Percentiles rank a stretch among this genome's conserved stretches.
phyloP scores from a whole-genome alignment of 1,140 invertebrate species.

The Acromyrmex echinatior region DNA sequence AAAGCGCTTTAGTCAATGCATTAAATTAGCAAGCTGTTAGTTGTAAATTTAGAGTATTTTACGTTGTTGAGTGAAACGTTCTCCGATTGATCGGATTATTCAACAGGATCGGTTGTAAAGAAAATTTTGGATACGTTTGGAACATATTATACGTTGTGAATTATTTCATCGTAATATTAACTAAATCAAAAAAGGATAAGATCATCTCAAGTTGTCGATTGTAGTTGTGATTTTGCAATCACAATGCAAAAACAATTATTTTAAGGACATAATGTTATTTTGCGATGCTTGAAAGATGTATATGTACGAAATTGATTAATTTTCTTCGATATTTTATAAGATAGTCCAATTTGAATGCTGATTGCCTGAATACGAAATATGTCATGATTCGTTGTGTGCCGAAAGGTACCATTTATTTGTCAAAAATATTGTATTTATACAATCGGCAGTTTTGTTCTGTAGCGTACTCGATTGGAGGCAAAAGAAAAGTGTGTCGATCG shows the following conservation, averaged over 20 bases:
- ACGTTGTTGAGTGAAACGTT: constrained; percentile 45
- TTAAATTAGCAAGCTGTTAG: constrained; percentile 35
- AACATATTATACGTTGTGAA: not conserved
- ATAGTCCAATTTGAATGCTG: constrained; percentile 48
- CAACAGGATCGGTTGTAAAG: not conserved
- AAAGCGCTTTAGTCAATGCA: constrained; percentile 30
- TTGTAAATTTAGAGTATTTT: constrained; percentile 49
- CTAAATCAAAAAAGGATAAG: not conserved
- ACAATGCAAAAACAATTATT: constrained; percentile 2
- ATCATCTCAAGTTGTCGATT: constrained; percentile 16
- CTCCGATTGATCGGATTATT: constrained; percentile 17
- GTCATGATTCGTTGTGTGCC: not conserved
- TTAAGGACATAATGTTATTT: not conserved
- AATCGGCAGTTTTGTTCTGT: not conserved
- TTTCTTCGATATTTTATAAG: constrained; percentile 11
- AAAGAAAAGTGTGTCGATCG: not conserved
- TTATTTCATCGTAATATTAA: not conserved
- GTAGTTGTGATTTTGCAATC: not conserved
- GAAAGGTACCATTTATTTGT: not conserved
- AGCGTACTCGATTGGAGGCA: not conserved
- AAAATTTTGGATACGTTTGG: not conserved
- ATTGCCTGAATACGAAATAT: constrained; percentile 34
- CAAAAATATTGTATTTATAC: constrained; percentile 23
- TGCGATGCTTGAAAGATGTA: not conserved
- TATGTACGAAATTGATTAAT: not conserved